phyloP scores from a whole-genome alignment of 2,888 invertebrate species.

The Eupithecia subfuscata region DNA sequence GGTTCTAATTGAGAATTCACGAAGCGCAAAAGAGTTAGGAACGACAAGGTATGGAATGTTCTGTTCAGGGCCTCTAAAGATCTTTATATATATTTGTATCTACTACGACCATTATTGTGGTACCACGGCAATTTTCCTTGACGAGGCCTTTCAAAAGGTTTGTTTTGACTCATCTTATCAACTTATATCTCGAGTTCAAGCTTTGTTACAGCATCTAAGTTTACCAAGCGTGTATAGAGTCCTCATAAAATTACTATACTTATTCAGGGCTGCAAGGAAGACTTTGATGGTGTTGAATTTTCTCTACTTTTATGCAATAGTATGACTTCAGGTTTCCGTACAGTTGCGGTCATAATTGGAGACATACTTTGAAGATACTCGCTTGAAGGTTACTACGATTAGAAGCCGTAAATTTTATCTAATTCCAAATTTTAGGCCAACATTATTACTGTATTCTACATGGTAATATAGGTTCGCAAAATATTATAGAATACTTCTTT shows the following conservation, averaged over 20 bases:
- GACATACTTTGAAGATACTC: too few relatives aligned
- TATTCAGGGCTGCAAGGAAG: slow-evolving; percentile 17
- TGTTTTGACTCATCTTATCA: slow-evolving; percentile 11
- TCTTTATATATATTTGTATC: neutral
- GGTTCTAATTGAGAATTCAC: neutral
- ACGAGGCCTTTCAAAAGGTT: neutral
- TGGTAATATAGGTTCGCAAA: too few relatives aligned
- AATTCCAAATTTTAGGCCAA: too few relatives aligned
- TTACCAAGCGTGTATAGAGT: slow-evolving; percentile 17
- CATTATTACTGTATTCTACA: too few relatives aligned
- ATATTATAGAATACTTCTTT: too few relatives aligned
- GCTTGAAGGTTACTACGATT: too few relatives aligned
- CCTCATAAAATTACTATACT: slow-evolving; percentile 10
- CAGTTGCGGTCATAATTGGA: too few relatives aligned
- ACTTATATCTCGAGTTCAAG: slow-evolving; percentile 11
- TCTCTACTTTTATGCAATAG: too few relatives aligned
- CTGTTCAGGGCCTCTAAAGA: neutral
- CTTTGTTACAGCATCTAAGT: slow-evolving; percentile 13
- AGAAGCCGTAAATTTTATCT: too few relatives aligned
- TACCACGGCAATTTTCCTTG: neutral
- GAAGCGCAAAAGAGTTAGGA: neutral
- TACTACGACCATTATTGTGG: neutral
- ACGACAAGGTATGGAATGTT: neutral
- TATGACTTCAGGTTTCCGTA: too few relatives aligned
- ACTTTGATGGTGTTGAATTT: neutral